Percentiles rank a stretch among this genome's conserved stretches.
Conservation (phyloP, 2,888 invertebrate species). For the Lasiommata megera region DNA sequence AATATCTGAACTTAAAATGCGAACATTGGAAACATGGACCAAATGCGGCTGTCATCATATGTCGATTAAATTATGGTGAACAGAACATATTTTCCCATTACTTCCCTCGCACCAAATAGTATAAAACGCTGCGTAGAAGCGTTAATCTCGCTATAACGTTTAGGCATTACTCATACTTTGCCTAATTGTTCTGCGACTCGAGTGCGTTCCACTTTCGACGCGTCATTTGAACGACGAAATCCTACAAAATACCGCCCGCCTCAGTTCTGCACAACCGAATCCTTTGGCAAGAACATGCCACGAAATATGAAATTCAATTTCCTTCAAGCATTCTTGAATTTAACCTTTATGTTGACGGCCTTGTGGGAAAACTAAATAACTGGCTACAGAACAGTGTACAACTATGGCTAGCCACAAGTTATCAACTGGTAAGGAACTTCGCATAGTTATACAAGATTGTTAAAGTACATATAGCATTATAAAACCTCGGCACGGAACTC, state of each 20-base stretch:
- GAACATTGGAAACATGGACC: too few relatives aligned
- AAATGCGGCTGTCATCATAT: too few relatives aligned
- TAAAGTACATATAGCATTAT: too few relatives aligned
- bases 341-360: neutral
- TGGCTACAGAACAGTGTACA: neutral
- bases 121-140: too few relatives aligned
- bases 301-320: constrained; percentile 21
- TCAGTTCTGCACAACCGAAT: constrained; percentile 15
- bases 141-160: neutral
- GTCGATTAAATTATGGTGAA: neutral
- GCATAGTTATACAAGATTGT: too few relatives aligned
- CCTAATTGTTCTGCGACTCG: neutral
- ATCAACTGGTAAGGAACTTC: too few relatives aligned
- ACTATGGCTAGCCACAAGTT: too few relatives aligned
- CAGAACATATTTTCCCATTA: neutral
- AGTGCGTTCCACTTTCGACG: neutral
- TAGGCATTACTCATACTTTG: neutral
- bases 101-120: too few relatives aligned
- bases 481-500: too few relatives aligned
- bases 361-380: neutral
- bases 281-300: constrained; percentile 7
- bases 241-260: constrained; percentile 13
- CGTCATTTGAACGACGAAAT: constrained; percentile 13
- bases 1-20: too few relatives aligned
- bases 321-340: constrained; percentile 7